Evolutionary conservation across 2,113 vertebrate species (phyloP).

Genomic region (Peucedramus taeniatus): DNA sequence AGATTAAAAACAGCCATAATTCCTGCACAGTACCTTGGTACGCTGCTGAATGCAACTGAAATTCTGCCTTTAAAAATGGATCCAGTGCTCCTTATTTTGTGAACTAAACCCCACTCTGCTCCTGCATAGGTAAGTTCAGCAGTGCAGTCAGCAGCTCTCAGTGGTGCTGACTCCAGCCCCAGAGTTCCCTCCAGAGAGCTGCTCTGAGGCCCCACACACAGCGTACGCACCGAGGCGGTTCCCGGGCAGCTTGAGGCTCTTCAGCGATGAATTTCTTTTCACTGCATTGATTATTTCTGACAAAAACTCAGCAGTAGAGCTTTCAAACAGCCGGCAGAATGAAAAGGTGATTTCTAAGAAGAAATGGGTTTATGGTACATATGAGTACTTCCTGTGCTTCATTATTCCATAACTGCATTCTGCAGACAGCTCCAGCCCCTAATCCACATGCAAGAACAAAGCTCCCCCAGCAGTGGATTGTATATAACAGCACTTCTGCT

Average conservation of each 20-base stretch:
- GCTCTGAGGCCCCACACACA: neutral
- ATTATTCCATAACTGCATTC: neutral
- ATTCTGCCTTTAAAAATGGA: neutral
- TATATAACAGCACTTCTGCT: neutral
- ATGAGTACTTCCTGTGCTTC: neutral
- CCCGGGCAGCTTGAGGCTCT: slow-evolving; percentile 81
- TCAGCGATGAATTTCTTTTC: slow-evolving; percentile 79
- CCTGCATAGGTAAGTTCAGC: neutral
- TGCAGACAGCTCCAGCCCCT: neutral
- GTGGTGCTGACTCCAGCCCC: neutral
- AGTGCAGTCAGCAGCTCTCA: neutral
- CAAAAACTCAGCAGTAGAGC: slow-evolving; percentile 74
- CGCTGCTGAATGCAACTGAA: neutral
- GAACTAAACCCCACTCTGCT: neutral
- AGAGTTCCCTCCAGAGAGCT: neutral
- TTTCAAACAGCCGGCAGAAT: slow-evolving; percentile 91
- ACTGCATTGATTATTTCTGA: slow-evolving; percentile 77
- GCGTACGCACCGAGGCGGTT: slow-evolving; percentile 85
- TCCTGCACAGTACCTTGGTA: neutral
- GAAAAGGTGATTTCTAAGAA: slow-evolving; percentile 81
- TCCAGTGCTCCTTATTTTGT: neutral
- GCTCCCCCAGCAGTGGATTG: neutral
- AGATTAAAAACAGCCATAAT: neutral
- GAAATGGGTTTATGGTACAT: neutral
- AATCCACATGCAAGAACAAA: neutral